Percentiles rank a stretch among this genome's conserved stretches.
Conservation (phyloP, 2,113 vertebrate species). For the Semnornis frantzii region DNA sequence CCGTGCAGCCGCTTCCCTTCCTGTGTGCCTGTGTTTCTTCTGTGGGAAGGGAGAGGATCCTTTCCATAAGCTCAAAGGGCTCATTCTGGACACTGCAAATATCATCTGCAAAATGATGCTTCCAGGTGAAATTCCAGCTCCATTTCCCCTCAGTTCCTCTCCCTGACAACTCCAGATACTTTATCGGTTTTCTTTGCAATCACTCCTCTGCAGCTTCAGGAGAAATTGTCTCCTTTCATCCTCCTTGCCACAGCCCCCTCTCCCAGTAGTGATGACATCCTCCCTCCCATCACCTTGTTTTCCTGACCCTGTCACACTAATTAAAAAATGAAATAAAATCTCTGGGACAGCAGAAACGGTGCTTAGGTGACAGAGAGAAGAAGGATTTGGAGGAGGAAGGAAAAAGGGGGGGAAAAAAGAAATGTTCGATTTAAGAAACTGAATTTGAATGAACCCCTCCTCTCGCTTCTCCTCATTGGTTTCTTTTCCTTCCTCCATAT, state of each 20-base stretch:
- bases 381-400: background rate
- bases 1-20: background rate
- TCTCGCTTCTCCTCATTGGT: conserved; percentile 15
- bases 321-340: background rate
- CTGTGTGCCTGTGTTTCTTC: background rate
- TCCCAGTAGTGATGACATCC: background rate
- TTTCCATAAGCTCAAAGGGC: background rate
- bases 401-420: fast-evolving
- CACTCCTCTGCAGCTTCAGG: background rate
- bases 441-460: conserved; percentile 53
- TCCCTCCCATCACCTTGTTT: background rate
- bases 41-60: background rate
- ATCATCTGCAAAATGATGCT: background rate
- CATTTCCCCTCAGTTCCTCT: background rate
- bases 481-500: background rate
- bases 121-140: background rate
- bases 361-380: background rate
- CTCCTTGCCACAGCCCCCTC: background rate
- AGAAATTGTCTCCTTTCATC: background rate
- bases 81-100: background rate
- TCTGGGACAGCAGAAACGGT: background rate
- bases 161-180: background rate
- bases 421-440: background rate
- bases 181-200: background rate
- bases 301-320: background rate